phyloP scores from a whole-genome alignment of 2,113 vertebrate genomes.

The Petrocephalus zakoni region DNA sequence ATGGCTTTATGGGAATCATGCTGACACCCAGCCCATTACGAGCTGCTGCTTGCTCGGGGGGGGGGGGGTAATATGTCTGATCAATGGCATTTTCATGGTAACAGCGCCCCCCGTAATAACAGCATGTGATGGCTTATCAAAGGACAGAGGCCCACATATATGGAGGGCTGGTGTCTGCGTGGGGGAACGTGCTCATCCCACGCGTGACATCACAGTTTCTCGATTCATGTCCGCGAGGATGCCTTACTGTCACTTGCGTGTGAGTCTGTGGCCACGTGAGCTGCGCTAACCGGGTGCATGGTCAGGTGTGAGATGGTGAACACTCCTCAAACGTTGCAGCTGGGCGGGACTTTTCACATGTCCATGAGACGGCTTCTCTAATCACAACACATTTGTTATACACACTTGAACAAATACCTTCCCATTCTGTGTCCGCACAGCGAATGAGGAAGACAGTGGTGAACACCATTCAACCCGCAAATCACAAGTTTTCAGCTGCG shows the following conservation, averaged over 20 bases:
- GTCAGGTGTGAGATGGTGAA: conserved; percentile 26
- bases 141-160: background rate
- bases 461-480: conserved; percentile 58
- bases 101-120: conserved; percentile 39
- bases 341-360: conserved; percentile 61
- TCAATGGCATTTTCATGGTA: conserved; percentile 86
- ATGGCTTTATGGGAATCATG: conserved; percentile 86
- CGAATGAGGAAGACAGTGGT: conserved; percentile 61
- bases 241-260: background rate
- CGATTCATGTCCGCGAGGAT: background rate
- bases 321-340: conserved; percentile 61
- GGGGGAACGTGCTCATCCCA: background rate
- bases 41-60: conserved; percentile 75
- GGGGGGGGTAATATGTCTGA: conserved; percentile 85
- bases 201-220: background rate
- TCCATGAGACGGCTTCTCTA: conserved; percentile 67
- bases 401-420: conserved; percentile 71
- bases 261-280: conserved; percentile 11
- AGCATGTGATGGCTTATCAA: background rate
- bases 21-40: conserved; percentile 90
- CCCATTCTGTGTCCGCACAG: conserved; percentile 60
- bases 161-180: background rate
- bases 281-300: background rate
- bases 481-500: conserved; percentile 29
- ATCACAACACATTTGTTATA: conserved; percentile 74